phyloP scores from a whole-genome alignment of 2,113 vertebrate species.

The Sialia sialis region DNA sequence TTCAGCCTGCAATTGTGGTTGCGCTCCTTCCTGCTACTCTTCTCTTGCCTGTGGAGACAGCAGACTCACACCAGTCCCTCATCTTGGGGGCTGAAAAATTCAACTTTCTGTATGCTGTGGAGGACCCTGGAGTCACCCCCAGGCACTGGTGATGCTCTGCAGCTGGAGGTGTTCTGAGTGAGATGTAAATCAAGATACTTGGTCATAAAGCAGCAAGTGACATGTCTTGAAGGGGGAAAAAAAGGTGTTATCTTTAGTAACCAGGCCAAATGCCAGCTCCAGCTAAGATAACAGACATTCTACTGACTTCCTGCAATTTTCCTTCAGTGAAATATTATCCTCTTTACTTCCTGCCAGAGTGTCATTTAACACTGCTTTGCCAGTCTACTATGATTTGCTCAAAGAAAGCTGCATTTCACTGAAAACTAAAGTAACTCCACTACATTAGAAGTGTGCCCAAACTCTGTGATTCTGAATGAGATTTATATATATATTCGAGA shows the following conservation, averaged over 20 bases:
- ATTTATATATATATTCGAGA: not conserved
- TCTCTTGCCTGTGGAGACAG: not conserved
- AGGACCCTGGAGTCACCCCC: not conserved
- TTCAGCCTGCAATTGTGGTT: not conserved
- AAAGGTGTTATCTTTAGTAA: slow-evolving; percentile 52
- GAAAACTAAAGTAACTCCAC: not conserved
- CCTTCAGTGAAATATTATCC: slow-evolving; percentile 53
- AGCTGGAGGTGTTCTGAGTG: slow-evolving; percentile 3
- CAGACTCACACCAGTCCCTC: not conserved
- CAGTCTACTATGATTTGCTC: not conserved
- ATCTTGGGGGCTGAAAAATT: not conserved
- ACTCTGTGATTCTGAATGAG: not conserved
- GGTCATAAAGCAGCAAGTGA: slow-evolving; percentile 31
- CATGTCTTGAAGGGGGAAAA: not conserved
- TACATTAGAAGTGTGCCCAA: not conserved
- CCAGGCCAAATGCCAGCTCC: slow-evolving; percentile 50
- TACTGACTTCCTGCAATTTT: slow-evolving; percentile 60
- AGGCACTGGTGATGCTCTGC: not conserved
- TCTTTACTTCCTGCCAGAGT: slow-evolving; percentile 38
- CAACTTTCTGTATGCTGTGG: not conserved
- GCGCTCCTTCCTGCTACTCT: not conserved
- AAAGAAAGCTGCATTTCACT: not conserved
- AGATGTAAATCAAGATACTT: slow-evolving; percentile 30
- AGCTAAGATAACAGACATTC: slow-evolving; percentile 62
- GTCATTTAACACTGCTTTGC: slow-evolving; percentile 26